A percentile compares a stretch with the other conserved stretches of the same genome.
Evolutionary conservation across 2,113 vertebrate species (phyloP).

Genomic region (Oophaga pumilio): DNA sequence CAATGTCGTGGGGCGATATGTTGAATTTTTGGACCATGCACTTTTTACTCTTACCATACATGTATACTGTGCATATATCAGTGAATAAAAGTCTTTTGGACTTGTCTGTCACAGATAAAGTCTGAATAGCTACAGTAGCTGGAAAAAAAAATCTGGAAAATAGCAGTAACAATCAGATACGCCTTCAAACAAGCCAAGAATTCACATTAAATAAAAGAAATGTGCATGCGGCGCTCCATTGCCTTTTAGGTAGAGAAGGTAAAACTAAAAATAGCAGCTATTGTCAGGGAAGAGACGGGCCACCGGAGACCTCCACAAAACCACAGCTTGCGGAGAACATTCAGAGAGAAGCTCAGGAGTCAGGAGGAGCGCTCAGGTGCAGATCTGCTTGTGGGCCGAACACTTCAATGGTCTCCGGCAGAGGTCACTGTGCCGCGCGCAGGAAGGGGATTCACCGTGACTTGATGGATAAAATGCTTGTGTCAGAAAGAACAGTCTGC

Average conservation of each 20-base stretch:
- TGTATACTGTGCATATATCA: no score
- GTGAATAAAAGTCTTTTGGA: neutral
- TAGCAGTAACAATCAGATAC: neutral
- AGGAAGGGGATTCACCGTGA: conserved; percentile 3
- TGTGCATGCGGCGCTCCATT: conserved; percentile 10
- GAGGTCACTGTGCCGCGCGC: neutral
- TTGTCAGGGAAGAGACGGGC: conserved; percentile 31
- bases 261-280: conserved; percentile 38
- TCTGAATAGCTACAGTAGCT: neutral
- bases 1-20: no score
- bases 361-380: conserved; percentile 30
- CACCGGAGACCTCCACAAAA: conserved; percentile 28
- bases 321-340: conserved; percentile 7
- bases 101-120: neutral
- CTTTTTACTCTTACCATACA: neutral
- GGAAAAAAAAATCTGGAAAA: neutral
- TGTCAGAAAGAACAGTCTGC: neutral
- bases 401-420: conserved; percentile 31
- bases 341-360: conserved; percentile 11
- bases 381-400: conserved; percentile 23
- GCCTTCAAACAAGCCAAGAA: conserved; percentile 10
- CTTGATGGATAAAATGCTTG: neutral
- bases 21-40: neutral
- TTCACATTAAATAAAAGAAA: conserved; percentile 9
- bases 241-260: conserved; percentile 27